Evolutionary conservation across 2,888 invertebrate genomes (phyloP).

Genomic region (Slavum lentiscoides): DNA sequence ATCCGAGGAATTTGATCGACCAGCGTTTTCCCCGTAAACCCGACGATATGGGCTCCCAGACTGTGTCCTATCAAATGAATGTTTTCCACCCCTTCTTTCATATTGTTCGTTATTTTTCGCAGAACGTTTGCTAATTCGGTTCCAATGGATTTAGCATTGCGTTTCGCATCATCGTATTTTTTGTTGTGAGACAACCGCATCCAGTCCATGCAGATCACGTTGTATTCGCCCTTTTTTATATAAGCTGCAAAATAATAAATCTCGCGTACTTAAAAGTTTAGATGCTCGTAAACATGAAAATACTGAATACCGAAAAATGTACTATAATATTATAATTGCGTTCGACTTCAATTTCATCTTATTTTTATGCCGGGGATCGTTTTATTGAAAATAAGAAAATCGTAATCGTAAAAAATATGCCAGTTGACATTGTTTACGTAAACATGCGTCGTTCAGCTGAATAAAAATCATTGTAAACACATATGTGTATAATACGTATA

Average conservation of each 20-base stretch:
- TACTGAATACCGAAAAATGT: not conserved
- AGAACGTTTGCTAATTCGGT: conserved; percentile 25
- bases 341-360: too few relatives aligned
- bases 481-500: too few relatives aligned
- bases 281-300: too few relatives aligned
- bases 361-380: too few relatives aligned
- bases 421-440: too few relatives aligned
- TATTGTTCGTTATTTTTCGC: not conserved
- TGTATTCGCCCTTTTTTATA: not conserved
- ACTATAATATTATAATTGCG: too few relatives aligned
- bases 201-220: conserved; percentile 42
- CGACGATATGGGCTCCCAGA: conserved; percentile 37
- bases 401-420: too few relatives aligned
- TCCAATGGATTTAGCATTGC: not conserved
- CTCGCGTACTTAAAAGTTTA: too few relatives aligned
- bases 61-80: conserved; percentile 40
- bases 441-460: too few relatives aligned
- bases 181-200: not conserved
- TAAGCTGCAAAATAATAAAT: conserved; percentile 16
- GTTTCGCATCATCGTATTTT: conserved; percentile 2
- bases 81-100: not conserved
- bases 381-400: too few relatives aligned
- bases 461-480: too few relatives aligned
- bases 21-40: conserved; percentile 13
- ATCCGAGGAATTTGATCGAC: conserved; percentile 12